phyloP scores from a whole-genome alignment of 2,888 invertebrate species.

The Nephrocerus scutellatus region DNA sequence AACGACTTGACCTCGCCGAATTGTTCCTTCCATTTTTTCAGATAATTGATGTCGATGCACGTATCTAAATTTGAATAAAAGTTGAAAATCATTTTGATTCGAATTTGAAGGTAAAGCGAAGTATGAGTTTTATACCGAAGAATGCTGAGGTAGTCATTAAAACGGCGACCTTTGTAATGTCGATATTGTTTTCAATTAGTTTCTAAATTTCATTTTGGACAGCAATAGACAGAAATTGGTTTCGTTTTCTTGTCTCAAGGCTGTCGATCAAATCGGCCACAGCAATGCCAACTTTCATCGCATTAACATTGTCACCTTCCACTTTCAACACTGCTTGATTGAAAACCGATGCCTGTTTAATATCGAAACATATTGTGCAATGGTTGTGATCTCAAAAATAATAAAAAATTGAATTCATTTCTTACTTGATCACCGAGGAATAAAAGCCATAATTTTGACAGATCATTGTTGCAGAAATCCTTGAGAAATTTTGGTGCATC shows the following conservation, averaged over 20 bases:
- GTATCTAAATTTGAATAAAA: not conserved
- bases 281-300: constrained; percentile 1
- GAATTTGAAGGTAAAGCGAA: no score
- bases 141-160: not conserved
- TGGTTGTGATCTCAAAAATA: no score
- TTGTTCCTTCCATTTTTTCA: not conserved
- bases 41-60: not conserved
- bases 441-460: not conserved
- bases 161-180: not conserved
- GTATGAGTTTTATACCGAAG: not conserved
- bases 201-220: not conserved
- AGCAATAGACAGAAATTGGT: not conserved
- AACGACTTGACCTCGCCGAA: not conserved
- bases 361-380: not conserved
- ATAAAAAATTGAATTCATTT: no score
- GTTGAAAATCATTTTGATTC: no score
- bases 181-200: not conserved
- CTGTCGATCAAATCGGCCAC: not conserved
- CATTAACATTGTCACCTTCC: not conserved
- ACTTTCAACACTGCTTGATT: not conserved
- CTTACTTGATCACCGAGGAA: no score
- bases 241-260: not conserved
- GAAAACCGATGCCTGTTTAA: not conserved
- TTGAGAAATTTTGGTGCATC: not conserved
- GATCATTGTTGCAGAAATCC: not conserved